Base-by-base conservation (phyloP, 2,888 invertebrate species). In the Timandra comae region DNA sequence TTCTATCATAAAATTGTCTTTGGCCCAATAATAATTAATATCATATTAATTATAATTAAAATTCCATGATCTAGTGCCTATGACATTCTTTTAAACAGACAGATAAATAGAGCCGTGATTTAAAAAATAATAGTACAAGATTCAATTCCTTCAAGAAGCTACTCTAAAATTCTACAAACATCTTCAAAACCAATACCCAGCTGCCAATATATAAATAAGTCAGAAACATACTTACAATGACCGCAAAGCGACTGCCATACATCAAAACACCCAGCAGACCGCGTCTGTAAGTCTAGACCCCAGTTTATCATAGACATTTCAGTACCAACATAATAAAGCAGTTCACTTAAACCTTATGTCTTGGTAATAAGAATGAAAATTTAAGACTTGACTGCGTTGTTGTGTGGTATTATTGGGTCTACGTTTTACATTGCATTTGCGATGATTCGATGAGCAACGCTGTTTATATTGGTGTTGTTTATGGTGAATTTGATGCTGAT, bases 371-470 rank as follows among this genome's bases (percentile, higher is more conserved):
- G 27, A 26, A 19, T 11, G 1, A 23, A 30, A 36, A 29, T 40
- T 10, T 7, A 10, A n/a, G 3, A 11, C 3, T 11, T 30, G 22
- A 10, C 22, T 2, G 12, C 35, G 29, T 38, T 41, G 43, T 42
- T 38, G 49, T 52, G 42, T 53, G 56, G 57, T 53, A 49, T 49
- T 50, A 50, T 46, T 63, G 61, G 63, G 56, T 59, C 58, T 69
- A 63, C 63, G 65, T 70, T 70, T 67, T 65, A 56, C 65, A 66
- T 65, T 54, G 56, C 57, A 54, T 61, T 66, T 58, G 67, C 62
- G 59, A 67, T 52, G 62, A 60, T 58, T 55, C 62, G 61, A 57
- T 59, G 66, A 46, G 46, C 61, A 57, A 34, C 48, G 52, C 56
- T 60, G 63, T 69, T n/a, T n/a, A n/a, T n/a, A n/a, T n/a, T n/a